phyloP scores from a whole-genome alignment of 2,888 invertebrate species.

The Glyphotaelius pellucidus region DNA sequence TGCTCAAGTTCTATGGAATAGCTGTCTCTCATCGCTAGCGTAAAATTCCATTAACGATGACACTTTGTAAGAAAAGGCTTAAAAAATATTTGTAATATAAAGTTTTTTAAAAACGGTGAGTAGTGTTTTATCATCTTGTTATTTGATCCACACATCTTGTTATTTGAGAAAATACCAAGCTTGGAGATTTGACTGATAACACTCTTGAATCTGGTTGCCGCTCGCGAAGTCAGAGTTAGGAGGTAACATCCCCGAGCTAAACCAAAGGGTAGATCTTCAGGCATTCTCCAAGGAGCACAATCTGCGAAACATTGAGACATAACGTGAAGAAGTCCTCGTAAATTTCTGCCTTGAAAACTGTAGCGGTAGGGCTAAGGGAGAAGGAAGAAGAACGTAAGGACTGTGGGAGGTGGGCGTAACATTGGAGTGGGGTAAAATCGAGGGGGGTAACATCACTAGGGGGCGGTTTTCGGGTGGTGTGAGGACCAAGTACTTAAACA shows the following conservation, averaged over 20 bases:
- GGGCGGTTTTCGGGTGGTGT: not conserved
- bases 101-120: not conserved
- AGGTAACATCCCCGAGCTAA: not conserved
- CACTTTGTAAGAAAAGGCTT: not conserved
- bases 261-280: not conserved
- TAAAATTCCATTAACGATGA: not conserved
- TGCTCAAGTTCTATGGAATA: no score
- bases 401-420: not conserved
- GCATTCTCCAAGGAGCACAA: not conserved
- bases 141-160: not conserved
- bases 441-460: not conserved
- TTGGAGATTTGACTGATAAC: not conserved
- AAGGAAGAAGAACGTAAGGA: not conserved
- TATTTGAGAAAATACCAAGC: not conserved
- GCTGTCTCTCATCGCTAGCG: no score
- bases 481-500: not conserved
- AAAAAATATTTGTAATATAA: no score
- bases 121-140: not conserved
- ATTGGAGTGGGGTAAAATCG: not conserved
- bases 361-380: not conserved
- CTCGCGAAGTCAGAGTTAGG: not conserved
- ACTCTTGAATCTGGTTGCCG: not conserved
- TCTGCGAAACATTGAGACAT: conserved; percentile 22
- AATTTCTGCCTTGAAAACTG: conserved; percentile 12
- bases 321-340: conserved; percentile 19